Base-by-base conservation (phyloP, 2,113 vertebrate species). In the Actinemys pallida region DNA sequence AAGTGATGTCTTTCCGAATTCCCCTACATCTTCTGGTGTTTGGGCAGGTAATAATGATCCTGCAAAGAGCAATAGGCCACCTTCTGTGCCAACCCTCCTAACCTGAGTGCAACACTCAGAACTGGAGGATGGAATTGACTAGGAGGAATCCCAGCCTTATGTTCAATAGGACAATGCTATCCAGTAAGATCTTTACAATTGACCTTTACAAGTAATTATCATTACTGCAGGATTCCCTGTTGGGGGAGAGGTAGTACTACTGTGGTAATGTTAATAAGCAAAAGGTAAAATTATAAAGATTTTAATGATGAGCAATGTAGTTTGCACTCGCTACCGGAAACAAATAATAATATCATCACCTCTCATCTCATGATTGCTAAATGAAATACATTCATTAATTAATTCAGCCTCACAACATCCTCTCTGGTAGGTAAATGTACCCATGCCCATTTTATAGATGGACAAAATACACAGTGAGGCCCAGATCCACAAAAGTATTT, bases 171-270 rank as follows among this genome's bases (percentile, higher is more conserved):
- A 92, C 92, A 89, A 80, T 52, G 94, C 92, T 90, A 90, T 80
- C 97, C 84, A 85, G 96, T 97, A 96, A 97, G 93, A 84, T 53
- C 93, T 97, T 96, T 88, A 91, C 90, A 92, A 83, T 85, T 97
- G 97, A 98, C 97, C 97, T 97, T 97, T 95, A 87, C 80, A 97
- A 97, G 89, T 97, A 97, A 98, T 97, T 97, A 97, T 91, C 83
- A 83, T 95, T 97, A 94, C 84, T 95, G 89, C 89, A 90, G 95
- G 92, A 80, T 93, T 95, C 96, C 86, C 95, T 96, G 81, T 94
- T 95, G 96, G 93, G 79, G 89, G 83, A 96, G 91, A 95, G 78
- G 78, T 95, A 90, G 1, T 10, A 94, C 80, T 94, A 94, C 87
- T 96, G 96, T 53, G 56, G 90, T 91, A 94, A 94, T 95, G 94